Evolutionary conservation across 2,888 invertebrate genomes (phyloP).

Genomic region (Ariolimax columbianus): DNA sequence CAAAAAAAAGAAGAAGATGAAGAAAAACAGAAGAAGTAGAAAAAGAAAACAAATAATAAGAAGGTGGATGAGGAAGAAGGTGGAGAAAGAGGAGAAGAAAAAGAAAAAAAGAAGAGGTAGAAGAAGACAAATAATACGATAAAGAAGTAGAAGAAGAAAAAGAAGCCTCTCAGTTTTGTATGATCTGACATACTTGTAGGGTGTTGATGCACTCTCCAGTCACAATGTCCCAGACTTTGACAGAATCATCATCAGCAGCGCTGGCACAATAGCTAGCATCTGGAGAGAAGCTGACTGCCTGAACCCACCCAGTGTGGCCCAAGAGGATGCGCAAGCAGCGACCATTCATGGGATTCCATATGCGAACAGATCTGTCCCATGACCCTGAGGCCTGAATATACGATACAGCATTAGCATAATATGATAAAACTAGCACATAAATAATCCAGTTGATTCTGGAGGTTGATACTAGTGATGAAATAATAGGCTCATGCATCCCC

Average conservation of each 20-base stretch:
- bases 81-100: too few species aligned
- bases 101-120: too few species aligned
- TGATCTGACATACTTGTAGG: constrained; percentile 66
- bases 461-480: too few species aligned
- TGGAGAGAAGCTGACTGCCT: constrained; percentile 74
- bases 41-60: too few species aligned
- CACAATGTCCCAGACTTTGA: constrained; percentile 76
- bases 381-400: constrained; percentile 74
- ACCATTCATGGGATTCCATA: constrained; percentile 76
- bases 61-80: too few species aligned
- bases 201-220: constrained; percentile 72
- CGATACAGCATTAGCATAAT: background rate
- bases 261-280: constrained; percentile 75
- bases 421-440: too few species aligned
- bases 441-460: too few species aligned
- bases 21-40: too few species aligned
- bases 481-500: too few species aligned
- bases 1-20: too few species aligned
- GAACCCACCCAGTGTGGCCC: constrained; percentile 76
- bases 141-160: too few species aligned
- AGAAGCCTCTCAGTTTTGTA: background rate
- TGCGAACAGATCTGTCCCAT: constrained; percentile 75
- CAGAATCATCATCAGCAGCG: constrained; percentile 75
- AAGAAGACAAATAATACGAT: too few species aligned
- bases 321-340: constrained; percentile 62